Percentiles rank a stretch among this genome's conserved stretches.
Conservation (phyloP, 2,888 invertebrate species). For the Endotricha flammealis region DNA sequence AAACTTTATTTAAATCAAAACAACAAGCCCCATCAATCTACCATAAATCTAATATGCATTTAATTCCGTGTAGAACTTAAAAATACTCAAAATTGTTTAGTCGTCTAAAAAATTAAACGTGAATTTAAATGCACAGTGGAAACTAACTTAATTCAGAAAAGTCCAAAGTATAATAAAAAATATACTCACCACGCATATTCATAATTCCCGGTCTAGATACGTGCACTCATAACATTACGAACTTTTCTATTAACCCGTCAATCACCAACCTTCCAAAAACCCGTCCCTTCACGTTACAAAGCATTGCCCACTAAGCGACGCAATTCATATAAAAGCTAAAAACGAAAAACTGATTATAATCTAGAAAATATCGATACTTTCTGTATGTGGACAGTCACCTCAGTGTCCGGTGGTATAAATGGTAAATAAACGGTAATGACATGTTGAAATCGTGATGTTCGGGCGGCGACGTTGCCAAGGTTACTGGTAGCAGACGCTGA, state of each 20-base stretch:
- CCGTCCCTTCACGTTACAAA: constrained; percentile 5
- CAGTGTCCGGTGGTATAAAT: constrained; percentile 46
- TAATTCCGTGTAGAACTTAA: too few species aligned
- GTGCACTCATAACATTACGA: constrained; percentile 32
- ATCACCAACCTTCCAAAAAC: constrained; percentile 31
- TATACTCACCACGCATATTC: constrained; percentile 2
- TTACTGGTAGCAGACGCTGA: constrained; percentile 39
- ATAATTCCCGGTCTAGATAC: constrained; percentile 20
- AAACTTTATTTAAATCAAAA: too few species aligned
- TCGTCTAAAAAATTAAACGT: too few species aligned
- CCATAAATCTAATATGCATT: too few species aligned
- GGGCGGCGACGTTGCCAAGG: constrained; percentile 41
- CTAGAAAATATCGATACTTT: constrained; percentile 25
- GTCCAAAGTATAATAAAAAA: too few species aligned
- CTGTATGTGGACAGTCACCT: constrained; percentile 36
- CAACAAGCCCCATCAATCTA: too few species aligned
- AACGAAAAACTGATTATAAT: constrained; percentile 28
- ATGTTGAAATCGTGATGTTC: constrained; percentile 30
- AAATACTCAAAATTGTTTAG: too few species aligned
- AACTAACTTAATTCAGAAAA: too few species aligned
- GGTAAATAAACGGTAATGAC: constrained; percentile 54
- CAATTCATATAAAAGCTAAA: constrained; percentile 1
- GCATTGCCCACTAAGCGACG: constrained; percentile 5
- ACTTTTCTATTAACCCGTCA: constrained; percentile 28
- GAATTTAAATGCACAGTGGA: too few species aligned